phyloP scores from a whole-genome alignment of 1,140 invertebrate genomes.

The Cotesia glomerata region DNA sequence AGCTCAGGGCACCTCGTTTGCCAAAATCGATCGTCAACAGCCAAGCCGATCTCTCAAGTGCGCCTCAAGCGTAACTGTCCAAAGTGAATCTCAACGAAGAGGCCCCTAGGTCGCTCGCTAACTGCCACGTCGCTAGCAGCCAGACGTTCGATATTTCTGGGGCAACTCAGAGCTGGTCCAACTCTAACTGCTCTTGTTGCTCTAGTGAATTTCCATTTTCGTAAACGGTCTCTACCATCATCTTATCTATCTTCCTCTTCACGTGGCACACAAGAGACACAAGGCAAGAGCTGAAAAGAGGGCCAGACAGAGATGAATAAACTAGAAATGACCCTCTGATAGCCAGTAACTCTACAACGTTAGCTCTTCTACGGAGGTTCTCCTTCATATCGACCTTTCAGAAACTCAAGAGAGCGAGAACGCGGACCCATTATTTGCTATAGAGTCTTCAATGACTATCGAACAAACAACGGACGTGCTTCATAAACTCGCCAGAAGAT shows the following conservation, averaged over 20 bases:
- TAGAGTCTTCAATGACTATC: slow-evolving; percentile 1
- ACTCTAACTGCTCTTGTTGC: slow-evolving; percentile 11
- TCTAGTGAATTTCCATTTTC: slow-evolving; percentile 6
- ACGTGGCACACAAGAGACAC: too few species aligned
- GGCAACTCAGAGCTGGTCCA: neutral
- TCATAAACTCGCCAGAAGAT: neutral
- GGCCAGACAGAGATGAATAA: too few species aligned
- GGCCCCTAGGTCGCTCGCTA: neutral
- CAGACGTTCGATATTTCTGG: slow-evolving; percentile 7
- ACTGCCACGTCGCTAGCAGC: neutral
- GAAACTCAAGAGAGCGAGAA: neutral
- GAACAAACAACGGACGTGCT: slow-evolving; percentile 12
- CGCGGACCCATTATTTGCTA: neutral
- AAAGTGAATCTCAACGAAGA: neutral
- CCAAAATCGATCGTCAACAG: slow-evolving; percentile 3
- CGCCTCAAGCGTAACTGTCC: neutral
- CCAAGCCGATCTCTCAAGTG: neutral
- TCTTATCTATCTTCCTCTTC: neutral
- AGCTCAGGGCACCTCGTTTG: neutral
- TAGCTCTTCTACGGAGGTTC: too few species aligned
- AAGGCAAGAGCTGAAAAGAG: too few species aligned
- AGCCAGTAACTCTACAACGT: too few species aligned
- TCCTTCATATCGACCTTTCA: neutral
- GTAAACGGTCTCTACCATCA: neutral
- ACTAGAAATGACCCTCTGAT: too few species aligned